Evolutionary conservation across 2,113 vertebrate species (phyloP), one percentile per base, ranked within the genome.

Genomic region (Atractosteus spatula): DNA sequence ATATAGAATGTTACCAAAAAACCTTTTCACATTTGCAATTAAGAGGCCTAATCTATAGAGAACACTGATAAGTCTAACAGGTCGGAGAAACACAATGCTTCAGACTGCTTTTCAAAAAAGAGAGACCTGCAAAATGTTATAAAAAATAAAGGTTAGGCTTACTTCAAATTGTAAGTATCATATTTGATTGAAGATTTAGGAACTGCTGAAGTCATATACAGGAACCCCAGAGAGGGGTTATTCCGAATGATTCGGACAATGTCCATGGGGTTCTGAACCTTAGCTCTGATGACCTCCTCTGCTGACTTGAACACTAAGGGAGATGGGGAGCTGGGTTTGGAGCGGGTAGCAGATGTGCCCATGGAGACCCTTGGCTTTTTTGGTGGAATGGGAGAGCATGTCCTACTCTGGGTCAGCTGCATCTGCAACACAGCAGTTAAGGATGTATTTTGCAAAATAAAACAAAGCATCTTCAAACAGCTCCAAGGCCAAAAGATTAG

Each of bases 181-280:
- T 91, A 92, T 43, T 89, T 82, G 76, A 84, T 82, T 57, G 91
- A 90, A 57, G 91, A 88, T 56, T 74, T 89, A 55, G 89, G 79
- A 17, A 83, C 84, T 13, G 83, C 81, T 13, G 91, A 74, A 7
- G 79, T 84, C 90, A 94, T 80, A 78, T 93, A 93, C 44, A 94
- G 86, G 79, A 92, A 93, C 54, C 91, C 92, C 41, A 93, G 80
- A 51, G 91, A 76, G 56, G 89, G 87, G 65, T 93, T 94, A 71
- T 86, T 88, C 62, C 67, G 79, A 71, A 94, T 74, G 73, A 87
- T 83, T 77, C 84, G 83, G 55, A 88, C 74, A 44, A 94, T 92
- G 74, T 94, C 71, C 43, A 84, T 78, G 41, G 90, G 89, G 47
- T 89, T 82, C 62, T 44, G 44, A 55, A 93, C 73, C 44, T 84